These are phyloP conservation scores for Distichodus sexfasciatus DNA, from an alignment of 2,797 vertebrate species.

Conservation along the genomic window DNA sequence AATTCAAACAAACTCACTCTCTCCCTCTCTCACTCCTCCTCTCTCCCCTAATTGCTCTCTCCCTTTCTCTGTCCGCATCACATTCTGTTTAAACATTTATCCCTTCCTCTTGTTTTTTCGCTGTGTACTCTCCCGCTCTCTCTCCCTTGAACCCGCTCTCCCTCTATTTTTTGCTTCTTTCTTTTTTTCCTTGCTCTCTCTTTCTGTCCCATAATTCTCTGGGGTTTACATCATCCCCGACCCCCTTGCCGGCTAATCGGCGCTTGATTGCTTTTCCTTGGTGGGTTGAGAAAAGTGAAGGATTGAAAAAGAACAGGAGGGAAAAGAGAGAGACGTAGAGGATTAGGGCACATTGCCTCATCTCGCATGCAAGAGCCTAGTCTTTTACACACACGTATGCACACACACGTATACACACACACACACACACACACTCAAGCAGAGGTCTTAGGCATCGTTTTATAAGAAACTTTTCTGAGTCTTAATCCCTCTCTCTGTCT, in stretches of 20 bases:
- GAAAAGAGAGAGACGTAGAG: conserved; percentile 10
- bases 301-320: no score
- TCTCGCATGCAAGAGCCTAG: conserved; percentile 39
- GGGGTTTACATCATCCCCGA: conserved; percentile 62
- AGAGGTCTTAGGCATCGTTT: background rate
- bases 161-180: conserved; percentile 24
- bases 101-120: background rate
- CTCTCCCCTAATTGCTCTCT: conserved; percentile 8
- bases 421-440: background rate
- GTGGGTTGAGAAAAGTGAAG: conserved; percentile 35
- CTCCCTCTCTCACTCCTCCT: conserved; percentile 19
- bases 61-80: background rate
- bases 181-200: conserved; percentile 37
- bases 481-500: background rate
- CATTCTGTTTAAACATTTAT: background rate
- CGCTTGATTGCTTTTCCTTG: conserved; percentile 39
- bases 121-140: conserved; percentile 39
- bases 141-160: conserved; percentile 43
- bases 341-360: conserved; percentile 59
- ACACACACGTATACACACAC: conserved; percentile 2
- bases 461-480: background rate
- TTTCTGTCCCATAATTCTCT: conserved; percentile 53
- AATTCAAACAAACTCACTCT: conserved; percentile 64
- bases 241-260: conserved; percentile 55
- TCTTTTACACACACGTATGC: background rate